Base-by-base conservation (phyloP, 2,113 vertebrate species). In the Narcine bancroftii region DNA sequence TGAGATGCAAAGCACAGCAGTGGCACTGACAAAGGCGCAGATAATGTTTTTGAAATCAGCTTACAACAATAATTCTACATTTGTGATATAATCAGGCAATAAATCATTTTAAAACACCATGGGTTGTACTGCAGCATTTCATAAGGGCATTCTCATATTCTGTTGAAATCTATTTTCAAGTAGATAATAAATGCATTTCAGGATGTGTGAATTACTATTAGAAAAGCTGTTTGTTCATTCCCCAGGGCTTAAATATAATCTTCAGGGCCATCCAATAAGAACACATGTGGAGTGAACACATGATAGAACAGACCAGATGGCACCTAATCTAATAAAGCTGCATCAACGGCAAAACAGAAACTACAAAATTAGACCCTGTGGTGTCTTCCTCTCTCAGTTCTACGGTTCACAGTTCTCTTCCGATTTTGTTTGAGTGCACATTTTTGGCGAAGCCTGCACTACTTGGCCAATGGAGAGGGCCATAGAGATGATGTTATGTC, bases 141-240 rank as follows among this genome's bases (percentile, higher is more conserved):
- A 60, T 85, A 60, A 19, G 26, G 15, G 81, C 15, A 85, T 56
- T 85, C 21, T 85, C 33, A 19, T 17, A 60, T 85, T 56, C 50
- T 36, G 50, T 56, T 11, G 36, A 85, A 36, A 53, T 53, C 13
- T 53, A 60, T 36, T 60, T 60, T 85, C 50, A 85, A 85, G 60
- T 19, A 60, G 50, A 85, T 85, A 19, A 85, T 15, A 85, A 60
- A 85, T 6, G 15, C 33, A 85, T 85, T 85, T n/a, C 50, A 21
- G 33, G 19, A 85, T 85, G 56, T 85, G 33, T 56, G 50, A 56
- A 85, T 85, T 60, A 85, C 81, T 29, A 60, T 60, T 85, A 60
- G 53, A 85, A 85, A 85, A 53, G 50, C 81, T n/a, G 29, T n/a
- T 60, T 85, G 81, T 85, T 60, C 81, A 85, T 60, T 53, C 81